Evolutionary conservation across 2,888 invertebrate genomes (phyloP).

Genomic region (Polydrusus tereticollis): DNA sequence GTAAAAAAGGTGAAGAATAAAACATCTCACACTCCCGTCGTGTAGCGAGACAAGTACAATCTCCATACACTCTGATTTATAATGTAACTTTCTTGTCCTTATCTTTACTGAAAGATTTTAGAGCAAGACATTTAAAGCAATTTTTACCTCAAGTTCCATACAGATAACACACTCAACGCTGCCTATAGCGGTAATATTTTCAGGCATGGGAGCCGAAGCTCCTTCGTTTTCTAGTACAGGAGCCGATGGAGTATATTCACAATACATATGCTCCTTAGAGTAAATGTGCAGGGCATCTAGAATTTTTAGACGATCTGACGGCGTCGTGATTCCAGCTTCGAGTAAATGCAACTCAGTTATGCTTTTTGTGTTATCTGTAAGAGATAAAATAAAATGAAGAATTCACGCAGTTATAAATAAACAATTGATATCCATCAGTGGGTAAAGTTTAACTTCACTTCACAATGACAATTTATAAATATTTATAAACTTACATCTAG

Average conservation of each 20-base stretch:
- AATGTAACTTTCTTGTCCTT: no score
- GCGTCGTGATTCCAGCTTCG: constrained; percentile 71
- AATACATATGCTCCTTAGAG: constrained; percentile 61
- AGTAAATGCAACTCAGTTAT: constrained; percentile 72
- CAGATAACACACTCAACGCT: constrained; percentile 86
- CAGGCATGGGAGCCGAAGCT: constrained; percentile 61
- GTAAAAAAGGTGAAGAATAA: no score
- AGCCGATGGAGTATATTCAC: constrained; percentile 57
- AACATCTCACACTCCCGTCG: no score
- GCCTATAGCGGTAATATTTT: constrained; percentile 62
- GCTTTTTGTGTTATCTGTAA: constrained; percentile 67
- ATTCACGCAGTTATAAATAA: not conserved
- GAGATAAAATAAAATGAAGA: no score
- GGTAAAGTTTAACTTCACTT: not conserved
- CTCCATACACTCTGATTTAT: no score
- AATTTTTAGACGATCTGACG: constrained; percentile 73
- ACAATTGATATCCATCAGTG: not conserved
- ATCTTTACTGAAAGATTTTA: no score
- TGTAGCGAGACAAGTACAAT: no score
- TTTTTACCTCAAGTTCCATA: constrained; percentile 76
- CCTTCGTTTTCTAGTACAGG: constrained; percentile 53
- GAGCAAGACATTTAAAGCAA: no score
- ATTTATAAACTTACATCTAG: constrained; percentile 65
- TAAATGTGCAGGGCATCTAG: constrained; percentile 75
- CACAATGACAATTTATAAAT: no score